These are phyloP conservation scores for Lindbergichthys nudifrons DNA, from an alignment of 2,797 vertebrate species.

Conservation along the genomic window DNA sequence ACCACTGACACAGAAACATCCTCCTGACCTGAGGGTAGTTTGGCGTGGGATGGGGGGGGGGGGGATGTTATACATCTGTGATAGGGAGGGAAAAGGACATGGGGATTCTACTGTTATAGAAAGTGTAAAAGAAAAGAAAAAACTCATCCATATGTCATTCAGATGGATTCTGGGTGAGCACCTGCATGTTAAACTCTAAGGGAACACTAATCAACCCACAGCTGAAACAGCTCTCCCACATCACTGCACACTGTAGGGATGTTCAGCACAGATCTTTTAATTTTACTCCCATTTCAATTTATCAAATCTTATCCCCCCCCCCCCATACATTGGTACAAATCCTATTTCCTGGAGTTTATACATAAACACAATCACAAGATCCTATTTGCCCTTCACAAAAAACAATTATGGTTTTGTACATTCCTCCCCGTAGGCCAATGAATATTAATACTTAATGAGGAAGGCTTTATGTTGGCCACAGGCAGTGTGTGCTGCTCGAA, in stretches of 20 bases:
- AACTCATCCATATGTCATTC: neutral
- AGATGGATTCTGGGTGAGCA: neutral
- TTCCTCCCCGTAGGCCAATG: constrained; percentile 26
- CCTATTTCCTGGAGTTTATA: neutral
- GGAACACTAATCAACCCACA: constrained; percentile 7
- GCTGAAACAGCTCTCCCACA: neutral
- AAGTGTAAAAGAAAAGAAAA: neutral
- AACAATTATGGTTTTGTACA: constrained; percentile 13
- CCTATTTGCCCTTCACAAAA: neutral
- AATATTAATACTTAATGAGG: constrained; percentile 42
- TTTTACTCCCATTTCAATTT: neutral
- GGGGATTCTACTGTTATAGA: neutral
- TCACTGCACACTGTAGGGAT: neutral
- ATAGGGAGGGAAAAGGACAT: neutral
- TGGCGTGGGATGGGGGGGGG: neutral
- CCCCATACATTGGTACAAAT: neutral
- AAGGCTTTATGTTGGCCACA: constrained; percentile 20
- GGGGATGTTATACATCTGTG: neutral
- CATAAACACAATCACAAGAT: neutral
- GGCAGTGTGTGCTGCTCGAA: neutral
- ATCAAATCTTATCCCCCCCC: neutral
- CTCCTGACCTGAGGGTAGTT: neutral
- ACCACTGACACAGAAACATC: constrained; percentile 9
- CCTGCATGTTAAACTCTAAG: neutral
- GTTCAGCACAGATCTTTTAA: neutral